A percentile compares a stretch with the other conserved stretches of the same genome.
Evolutionary conservation across 2,113 vertebrate species (phyloP).

Genomic region (Sitta europaea): DNA sequence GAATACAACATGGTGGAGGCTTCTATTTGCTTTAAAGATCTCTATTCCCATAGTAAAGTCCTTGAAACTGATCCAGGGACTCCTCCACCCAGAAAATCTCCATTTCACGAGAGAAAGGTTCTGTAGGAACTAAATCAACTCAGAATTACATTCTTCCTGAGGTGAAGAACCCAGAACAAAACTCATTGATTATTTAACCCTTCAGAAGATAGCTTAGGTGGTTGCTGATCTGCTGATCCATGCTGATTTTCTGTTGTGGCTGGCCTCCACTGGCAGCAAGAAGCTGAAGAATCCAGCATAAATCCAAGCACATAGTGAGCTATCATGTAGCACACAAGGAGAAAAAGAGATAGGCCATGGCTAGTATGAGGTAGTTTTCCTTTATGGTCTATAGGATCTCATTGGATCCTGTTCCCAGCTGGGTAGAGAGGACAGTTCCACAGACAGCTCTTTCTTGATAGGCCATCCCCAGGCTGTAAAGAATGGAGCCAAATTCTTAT

Average conservation of each 20-base stretch:
- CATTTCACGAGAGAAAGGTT: background rate
- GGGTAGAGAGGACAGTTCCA: constrained; percentile 67
- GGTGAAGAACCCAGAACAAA: background rate
- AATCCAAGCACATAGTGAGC: background rate
- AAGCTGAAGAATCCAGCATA: background rate
- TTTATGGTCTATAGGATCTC: constrained; percentile 55
- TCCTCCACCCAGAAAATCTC: background rate
- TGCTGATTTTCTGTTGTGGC: background rate
- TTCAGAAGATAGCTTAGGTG: background rate
- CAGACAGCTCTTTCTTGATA: constrained; percentile 67
- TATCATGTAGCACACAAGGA: background rate
- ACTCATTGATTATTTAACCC: background rate
- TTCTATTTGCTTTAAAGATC: background rate
- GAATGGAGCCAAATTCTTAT: constrained; percentile 76
- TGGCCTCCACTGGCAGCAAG: background rate
- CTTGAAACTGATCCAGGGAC: background rate
- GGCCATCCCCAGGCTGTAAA: constrained; percentile 79
- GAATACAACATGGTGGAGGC: background rate
- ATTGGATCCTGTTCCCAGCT: constrained; percentile 77
- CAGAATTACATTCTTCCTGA: background rate
- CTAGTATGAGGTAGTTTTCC: background rate
- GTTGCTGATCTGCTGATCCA: background rate
- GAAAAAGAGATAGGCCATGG: background rate
- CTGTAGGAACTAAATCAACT: background rate
- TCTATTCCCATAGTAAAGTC: background rate